Evolutionary conservation across 1,140 invertebrate species (phyloP).

Genomic region (Aphelenchoides besseyi): DNA sequence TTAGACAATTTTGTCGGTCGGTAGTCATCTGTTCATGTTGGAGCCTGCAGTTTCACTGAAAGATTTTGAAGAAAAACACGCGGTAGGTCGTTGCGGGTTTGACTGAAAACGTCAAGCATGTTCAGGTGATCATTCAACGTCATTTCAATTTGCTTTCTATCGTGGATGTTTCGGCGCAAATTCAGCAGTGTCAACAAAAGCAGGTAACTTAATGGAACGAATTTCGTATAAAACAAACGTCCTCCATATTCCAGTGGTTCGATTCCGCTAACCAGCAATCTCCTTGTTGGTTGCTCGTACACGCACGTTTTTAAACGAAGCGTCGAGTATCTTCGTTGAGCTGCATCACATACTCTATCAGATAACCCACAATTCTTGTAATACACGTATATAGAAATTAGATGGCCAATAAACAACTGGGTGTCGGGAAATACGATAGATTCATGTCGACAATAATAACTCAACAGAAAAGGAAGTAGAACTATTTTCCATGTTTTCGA

Average conservation of each 20-base stretch:
- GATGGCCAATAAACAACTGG: too few species aligned
- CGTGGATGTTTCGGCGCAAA: constrained; percentile 35
- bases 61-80: constrained; percentile 13
- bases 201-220: constrained; percentile 13
- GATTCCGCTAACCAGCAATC: constrained; percentile 8
- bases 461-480: too few species aligned
- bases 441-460: too few species aligned
- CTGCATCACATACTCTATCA: neutral
- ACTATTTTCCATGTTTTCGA: neutral
- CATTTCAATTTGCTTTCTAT: constrained; percentile 26
- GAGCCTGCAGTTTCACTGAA: constrained; percentile 29
- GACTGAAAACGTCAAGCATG: neutral
- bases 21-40: constrained; percentile 32
- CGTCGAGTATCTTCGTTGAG: constrained; percentile 9
- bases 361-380: too few species aligned
- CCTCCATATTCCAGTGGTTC: neutral
- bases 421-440: too few species aligned
- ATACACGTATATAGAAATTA: too few species aligned
- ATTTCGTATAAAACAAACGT: neutral
- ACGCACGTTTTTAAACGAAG: constrained; percentile 10
- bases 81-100: constrained; percentile 11
- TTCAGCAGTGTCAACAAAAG: constrained; percentile 23
- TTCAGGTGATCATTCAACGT: neutral
- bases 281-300: constrained; percentile 21
- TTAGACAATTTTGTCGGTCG: constrained; percentile 29